Base-by-base conservation (phyloP, 2,113 vertebrate species). In the Synodontis membranacea region DNA sequence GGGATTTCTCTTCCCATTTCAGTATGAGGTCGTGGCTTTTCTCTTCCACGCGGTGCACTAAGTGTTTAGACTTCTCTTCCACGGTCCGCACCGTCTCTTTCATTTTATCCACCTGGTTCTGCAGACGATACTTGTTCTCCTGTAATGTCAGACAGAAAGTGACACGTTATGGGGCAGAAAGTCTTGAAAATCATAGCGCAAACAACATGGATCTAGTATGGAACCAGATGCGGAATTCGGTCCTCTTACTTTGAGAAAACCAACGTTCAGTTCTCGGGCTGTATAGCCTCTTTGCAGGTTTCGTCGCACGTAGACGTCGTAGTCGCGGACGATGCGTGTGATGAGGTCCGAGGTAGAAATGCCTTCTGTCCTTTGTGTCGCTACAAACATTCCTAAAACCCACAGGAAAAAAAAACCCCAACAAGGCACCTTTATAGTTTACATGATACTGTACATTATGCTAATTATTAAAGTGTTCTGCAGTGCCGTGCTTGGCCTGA, bases 41-140 rank as follows among this genome's bases (percentile, higher is more conserved):
- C 93, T 99, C 98, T 94, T 99, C 98, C 84, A 99, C 97, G 10
- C 96, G 96, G 91, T 97, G 97, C 72, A 99, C 97, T 94, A 99
- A 98, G 88, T 99, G 97, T 92, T 99, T 99, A 89, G 97, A 98
- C 90, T 96, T 97, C 92, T 99, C 98, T 86, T 99, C 98, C 5
- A 99, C 97, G 0, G 96, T 99, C 90, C 96, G 97, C 74, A 99
- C 97, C 86, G 96, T 98, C 91, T 98, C 97, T 91, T 99, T 99
- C 98, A 99, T 99, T 85, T 96, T 97, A 89, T 99, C 98, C 88
- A 99, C 98, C 90, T 99, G 97, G 92, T 99, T 98, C 94, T 99
- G 98, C 89, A 99, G 96, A 82, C 97, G 96, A 5, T 99, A 99
- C 93, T 97, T 99, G 92, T 99, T 99, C 90, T 99, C 97, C 97